A percentile compares a stretch with the other conserved stretches of the same genome.
phyloP scores from a whole-genome alignment of 2,797 vertebrate species.

The Adelosebastes latens region DNA sequence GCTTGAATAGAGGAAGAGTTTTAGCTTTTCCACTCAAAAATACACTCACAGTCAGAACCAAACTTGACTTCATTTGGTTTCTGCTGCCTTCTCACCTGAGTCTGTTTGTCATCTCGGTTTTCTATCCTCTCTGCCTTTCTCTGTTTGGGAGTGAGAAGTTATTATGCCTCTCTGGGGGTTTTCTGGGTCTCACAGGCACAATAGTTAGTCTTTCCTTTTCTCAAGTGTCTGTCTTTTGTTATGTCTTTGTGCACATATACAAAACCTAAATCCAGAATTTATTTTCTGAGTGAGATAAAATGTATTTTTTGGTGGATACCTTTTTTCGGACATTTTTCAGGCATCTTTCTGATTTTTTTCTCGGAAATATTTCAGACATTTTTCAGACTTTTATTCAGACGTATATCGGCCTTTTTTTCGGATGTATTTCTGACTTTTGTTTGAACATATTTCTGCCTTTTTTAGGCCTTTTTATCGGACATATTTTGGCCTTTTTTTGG shows the following conservation, averaged over 20 bases:
- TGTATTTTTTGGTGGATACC: not conserved
- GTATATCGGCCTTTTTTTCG: no score
- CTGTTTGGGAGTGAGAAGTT: not conserved
- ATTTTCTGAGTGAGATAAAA: not conserved
- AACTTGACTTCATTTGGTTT: conserved; percentile 8
- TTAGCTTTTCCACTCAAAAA: not conserved
- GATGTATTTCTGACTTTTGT: no score
- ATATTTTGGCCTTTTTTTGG: no score
- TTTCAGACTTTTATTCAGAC: no score
- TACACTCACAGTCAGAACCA: not conserved
- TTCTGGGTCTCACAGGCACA: not conserved
- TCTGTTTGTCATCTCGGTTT: conserved; percentile 23
- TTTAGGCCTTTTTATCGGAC: no score
- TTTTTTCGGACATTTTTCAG: no score
- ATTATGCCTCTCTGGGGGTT: conserved; percentile 16
- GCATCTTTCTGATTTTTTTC: no score
- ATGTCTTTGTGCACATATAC: not conserved
- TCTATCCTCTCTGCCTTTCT: not conserved
- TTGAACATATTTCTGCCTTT: no score
- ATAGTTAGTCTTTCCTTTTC: not conserved
- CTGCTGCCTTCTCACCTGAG: conserved; percentile 10
- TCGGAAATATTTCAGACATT: no score
- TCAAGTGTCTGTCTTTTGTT: not conserved
- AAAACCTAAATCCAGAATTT: not conserved
- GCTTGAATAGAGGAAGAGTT: not conserved